Conservation (phyloP, 2,113 vertebrate species). For the Neolamprologus fasciatus region DNA sequence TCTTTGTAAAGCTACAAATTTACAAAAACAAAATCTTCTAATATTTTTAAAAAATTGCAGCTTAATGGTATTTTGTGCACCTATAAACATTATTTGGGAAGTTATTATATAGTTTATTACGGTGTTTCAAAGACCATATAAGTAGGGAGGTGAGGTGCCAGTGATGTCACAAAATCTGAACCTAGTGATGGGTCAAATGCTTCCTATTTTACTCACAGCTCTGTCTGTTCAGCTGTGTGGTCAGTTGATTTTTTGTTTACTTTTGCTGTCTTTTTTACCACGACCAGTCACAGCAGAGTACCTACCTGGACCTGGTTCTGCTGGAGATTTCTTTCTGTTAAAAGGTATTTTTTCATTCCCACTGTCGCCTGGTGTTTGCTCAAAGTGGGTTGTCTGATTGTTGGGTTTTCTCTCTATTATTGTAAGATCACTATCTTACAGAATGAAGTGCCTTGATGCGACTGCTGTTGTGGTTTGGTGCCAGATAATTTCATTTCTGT, state of each 20-base stretch:
- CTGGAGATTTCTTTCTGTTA: not conserved
- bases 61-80: not conserved
- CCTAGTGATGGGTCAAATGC: not conserved
- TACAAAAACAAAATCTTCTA: not conserved
- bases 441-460: not conserved
- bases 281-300: not conserved
- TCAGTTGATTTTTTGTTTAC: not conserved
- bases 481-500: not conserved
- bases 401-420: not conserved
- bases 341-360: not conserved
- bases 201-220: not conserved
- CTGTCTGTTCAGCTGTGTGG: no score
- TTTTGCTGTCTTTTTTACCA: not conserved
- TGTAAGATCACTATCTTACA: not conserved
- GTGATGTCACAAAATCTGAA: not conserved
- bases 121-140: not conserved
- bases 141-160: not conserved
- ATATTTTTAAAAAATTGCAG: rapidly evolving
- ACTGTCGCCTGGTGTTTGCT: not conserved
- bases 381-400: not conserved
- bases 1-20: not conserved
- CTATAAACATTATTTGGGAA: not conserved
- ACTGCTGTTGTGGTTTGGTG: not conserved
- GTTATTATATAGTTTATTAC: not conserved
- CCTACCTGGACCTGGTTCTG: not conserved